A percentile compares a stretch with the other conserved stretches of the same genome.
phyloP scores from a whole-genome alignment of 2,113 vertebrate genomes.

The Psephotus haematonotus region DNA sequence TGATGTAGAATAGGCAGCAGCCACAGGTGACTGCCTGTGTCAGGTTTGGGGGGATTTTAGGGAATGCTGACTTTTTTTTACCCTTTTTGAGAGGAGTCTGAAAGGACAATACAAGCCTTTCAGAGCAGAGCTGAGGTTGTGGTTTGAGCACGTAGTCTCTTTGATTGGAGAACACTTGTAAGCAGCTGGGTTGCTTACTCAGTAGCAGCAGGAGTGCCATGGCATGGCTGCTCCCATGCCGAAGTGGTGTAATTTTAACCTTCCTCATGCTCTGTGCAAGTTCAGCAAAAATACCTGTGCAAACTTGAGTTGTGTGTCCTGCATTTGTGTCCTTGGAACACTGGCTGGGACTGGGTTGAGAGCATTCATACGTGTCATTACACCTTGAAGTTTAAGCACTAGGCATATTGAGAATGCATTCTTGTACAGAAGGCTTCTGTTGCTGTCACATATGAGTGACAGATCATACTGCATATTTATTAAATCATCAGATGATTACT shows the following conservation, averaged over 20 bases:
- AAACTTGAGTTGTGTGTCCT: background rate
- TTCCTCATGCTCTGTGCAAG: background rate
- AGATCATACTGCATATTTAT: background rate
- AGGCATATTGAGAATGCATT: background rate
- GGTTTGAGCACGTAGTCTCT: background rate
- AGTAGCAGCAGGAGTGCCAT: background rate
- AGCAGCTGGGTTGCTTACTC: background rate
- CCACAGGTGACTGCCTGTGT: background rate
- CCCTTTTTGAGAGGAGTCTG: background rate
- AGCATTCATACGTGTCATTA: background rate
- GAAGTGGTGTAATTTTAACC: background rate
- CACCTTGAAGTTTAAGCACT: background rate
- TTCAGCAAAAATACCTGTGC: slow-evolving; percentile 20
- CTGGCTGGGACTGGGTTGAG: background rate
- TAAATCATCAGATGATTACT: background rate
- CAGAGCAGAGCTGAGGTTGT: background rate
- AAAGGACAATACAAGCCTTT: background rate
- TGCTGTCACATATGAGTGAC: background rate
- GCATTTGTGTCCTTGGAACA: background rate
- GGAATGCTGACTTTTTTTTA: slow-evolving; percentile 8
- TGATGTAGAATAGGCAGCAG: background rate
- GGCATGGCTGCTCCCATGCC: background rate
- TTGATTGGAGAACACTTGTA: background rate
- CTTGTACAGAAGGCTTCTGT: background rate
- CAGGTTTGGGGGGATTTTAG: background rate